Percentiles rank a stretch among this genome's conserved stretches.
phyloP scores from a whole-genome alignment of 2,888 invertebrate species.

The Aleiodes testaceus region DNA sequence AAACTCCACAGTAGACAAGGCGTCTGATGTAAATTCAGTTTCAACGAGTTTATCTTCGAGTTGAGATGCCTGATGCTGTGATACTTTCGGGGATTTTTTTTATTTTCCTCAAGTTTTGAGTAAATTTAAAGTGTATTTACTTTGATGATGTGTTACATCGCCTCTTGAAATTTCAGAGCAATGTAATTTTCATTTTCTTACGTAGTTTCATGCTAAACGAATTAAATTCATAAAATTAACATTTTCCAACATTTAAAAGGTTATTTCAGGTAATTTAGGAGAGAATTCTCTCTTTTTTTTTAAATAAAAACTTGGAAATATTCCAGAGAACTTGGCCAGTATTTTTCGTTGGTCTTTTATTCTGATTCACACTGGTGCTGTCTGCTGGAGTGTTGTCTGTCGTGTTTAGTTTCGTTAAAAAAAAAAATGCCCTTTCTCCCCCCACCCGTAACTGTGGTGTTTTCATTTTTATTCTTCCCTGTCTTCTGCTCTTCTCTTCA shows the following conservation, averaged over 20 bases:
- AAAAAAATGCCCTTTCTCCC: too few relatives aligned
- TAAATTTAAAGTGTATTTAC: constrained; percentile 19
- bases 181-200: too few relatives aligned
- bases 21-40: constrained; percentile 31
- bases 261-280: constrained; percentile 2
- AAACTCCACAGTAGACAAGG: constrained; percentile 31
- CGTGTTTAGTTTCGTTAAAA: constrained; percentile 11
- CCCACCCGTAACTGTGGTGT: too few relatives aligned
- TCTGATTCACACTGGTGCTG: constrained; percentile 21
- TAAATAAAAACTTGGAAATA: neutral
- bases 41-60: constrained; percentile 30
- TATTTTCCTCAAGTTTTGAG: constrained; percentile 11
- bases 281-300: neutral
- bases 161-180: neutral
- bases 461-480: neutral
- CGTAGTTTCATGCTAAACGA: too few relatives aligned
- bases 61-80: constrained; percentile 16
- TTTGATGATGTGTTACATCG: neutral
- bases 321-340: constrained; percentile 5
- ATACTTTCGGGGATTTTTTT: constrained; percentile 3
- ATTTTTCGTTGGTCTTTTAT: constrained; percentile 19
- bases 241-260: neutral
- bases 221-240: constrained; percentile 1
- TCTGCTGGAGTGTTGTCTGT: constrained; percentile 25
- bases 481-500: neutral